phyloP scores from a whole-genome alignment of 2,888 invertebrate genomes.

The Dysmachus trigonus region DNA sequence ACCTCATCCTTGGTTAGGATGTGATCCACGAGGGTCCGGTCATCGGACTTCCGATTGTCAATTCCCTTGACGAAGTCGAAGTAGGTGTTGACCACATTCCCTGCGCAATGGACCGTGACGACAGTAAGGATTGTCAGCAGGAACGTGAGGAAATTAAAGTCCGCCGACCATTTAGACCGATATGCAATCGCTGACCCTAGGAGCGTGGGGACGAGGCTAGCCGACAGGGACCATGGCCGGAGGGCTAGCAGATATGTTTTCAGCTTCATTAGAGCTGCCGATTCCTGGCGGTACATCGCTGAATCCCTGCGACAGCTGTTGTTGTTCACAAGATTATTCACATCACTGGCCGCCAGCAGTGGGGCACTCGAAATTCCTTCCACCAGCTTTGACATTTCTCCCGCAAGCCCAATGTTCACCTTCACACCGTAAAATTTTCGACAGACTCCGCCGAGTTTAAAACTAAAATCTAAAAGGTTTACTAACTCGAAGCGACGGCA shows the following conservation, averaged over 20 bases:
- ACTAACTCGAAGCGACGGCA: neutral
- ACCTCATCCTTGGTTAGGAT: conserved; percentile 79
- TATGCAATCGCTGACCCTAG: conserved; percentile 90
- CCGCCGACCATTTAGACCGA: conserved; percentile 77
- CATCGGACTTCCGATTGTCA: conserved; percentile 92
- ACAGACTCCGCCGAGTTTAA: neutral
- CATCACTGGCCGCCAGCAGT: conserved; percentile 23
- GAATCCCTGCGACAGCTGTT: neutral
- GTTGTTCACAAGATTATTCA: neutral
- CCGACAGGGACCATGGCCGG: conserved; percentile 93
- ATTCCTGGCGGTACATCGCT: neutral
- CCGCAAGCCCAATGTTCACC: neutral
- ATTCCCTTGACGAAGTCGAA: conserved; percentile 95
- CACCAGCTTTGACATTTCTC: conserved; percentile 41
- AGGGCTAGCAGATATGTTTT: conserved; percentile 88
- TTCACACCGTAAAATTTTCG: neutral
- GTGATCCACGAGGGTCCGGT: conserved; percentile 93
- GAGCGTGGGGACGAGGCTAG: conserved; percentile 89
- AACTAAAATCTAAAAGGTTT: neutral
- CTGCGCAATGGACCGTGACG: conserved; percentile 93
- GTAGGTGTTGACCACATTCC: conserved; percentile 96
- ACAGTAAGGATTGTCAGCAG: conserved; percentile 86
- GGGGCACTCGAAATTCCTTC: conserved; percentile 32
- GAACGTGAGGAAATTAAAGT: conserved; percentile 82
- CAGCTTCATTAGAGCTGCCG: conserved; percentile 77